Conservation (phyloP, 2,888 invertebrate genomes). For the Nomada goodeniana region DNA sequence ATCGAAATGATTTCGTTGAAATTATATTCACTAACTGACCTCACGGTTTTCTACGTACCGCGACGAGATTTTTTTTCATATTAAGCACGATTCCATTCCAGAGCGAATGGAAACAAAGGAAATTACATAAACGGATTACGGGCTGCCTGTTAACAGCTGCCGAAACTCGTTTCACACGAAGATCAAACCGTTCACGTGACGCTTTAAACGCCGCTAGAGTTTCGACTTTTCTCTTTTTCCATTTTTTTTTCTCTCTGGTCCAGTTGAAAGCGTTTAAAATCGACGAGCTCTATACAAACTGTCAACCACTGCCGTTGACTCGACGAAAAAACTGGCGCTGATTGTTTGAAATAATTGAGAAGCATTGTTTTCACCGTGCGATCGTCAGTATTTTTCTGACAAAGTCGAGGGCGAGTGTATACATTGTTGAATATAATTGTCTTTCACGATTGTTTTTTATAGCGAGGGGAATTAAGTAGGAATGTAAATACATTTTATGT, state of each 20-base stretch:
- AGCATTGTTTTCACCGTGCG: neutral
- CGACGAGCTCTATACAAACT: neutral
- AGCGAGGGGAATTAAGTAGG: too few relatives aligned
- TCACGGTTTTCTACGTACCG: too few relatives aligned
- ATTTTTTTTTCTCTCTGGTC: too few relatives aligned
- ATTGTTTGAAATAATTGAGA: conserved; percentile 6
- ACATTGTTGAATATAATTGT: neutral
- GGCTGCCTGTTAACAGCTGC: conserved; percentile 7
- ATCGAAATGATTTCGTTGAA: too few relatives aligned
- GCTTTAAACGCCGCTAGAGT: neutral
- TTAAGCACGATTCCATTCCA: neutral
- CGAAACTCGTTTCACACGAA: conserved; percentile 10
- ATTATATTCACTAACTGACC: too few relatives aligned
- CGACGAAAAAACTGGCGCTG: neutral
- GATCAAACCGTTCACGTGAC: neutral
- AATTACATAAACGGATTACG: neutral
- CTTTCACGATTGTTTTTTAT: too few relatives aligned
- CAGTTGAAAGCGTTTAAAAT: conserved; percentile 4
- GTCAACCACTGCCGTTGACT: neutral
- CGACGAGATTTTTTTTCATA: neutral
- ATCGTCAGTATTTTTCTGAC: neutral
- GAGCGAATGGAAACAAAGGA: neutral
- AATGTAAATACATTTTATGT: neutral
- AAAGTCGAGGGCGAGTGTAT: neutral
- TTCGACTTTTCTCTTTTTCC: neutral